A percentile compares a stretch with the other conserved stretches of the same genome.
These are phyloP conservation scores for Phaethornis superciliosus DNA, from an alignment of 2,113 vertebrate species.

Conservation along the genomic window DNA sequence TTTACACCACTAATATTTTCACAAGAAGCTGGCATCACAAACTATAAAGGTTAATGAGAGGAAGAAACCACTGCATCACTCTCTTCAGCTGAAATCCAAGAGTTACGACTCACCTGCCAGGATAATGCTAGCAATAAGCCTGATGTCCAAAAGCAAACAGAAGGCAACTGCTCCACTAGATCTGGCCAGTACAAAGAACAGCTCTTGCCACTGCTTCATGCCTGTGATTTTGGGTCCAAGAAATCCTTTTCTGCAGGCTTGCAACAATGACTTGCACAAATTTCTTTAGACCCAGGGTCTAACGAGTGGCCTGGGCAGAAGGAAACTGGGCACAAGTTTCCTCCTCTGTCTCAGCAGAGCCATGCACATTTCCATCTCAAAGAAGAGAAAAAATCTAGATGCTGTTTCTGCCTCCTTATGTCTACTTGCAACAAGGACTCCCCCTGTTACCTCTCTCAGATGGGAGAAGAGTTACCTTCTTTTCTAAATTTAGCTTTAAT, in stretches of 20 bases:
- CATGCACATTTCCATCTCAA: not conserved
- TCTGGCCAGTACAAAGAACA: not conserved
- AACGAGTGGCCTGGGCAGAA: not conserved
- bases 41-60: not conserved
- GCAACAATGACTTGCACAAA: not conserved
- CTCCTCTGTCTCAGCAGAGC: not conserved
- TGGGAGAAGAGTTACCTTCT: conserved; percentile 15
- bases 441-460: conserved; percentile 11
- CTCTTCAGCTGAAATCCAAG: not conserved
- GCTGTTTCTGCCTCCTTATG: not conserved
- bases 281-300: not conserved
- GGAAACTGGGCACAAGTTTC: not conserved
- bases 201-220: not conserved
- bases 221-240: not conserved
- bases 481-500: conserved; percentile 63
- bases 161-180: not conserved
- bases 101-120: not conserved
- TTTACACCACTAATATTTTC: not conserved
- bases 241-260: not conserved
- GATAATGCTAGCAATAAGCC: not conserved
- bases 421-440: not conserved
- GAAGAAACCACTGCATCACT: not conserved
- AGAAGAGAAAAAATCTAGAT: not conserved
- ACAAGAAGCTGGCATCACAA: not conserved
- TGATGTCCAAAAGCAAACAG: not conserved